Evolutionary conservation across 2,113 vertebrate genomes (phyloP).

Genomic region (Antennarius striatus): DNA sequence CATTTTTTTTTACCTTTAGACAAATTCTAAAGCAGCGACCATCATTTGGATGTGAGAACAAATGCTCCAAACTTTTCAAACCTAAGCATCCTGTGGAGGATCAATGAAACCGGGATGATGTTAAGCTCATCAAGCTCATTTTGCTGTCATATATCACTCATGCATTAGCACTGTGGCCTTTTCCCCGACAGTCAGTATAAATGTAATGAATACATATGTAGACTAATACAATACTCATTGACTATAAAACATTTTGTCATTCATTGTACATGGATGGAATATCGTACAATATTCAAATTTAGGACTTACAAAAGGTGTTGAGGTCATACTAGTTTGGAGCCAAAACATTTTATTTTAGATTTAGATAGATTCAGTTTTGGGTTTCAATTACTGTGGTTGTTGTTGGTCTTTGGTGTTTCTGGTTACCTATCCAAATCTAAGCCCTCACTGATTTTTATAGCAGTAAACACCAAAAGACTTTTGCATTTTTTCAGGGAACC

Average conservation of each 20-base stretch:
- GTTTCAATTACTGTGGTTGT: conserved; percentile 46
- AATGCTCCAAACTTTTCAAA: too few relatives aligned
- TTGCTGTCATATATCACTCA: not conserved
- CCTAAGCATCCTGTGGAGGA: too few relatives aligned
- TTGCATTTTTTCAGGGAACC: conserved; percentile 91
- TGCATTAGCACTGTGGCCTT: conserved; percentile 40
- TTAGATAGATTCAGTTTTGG: conserved; percentile 52
- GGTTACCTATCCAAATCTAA: conserved; percentile 3
- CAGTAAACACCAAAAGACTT: conserved; percentile 96
- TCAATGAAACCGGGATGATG: too few relatives aligned
- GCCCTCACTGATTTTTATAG: conserved; percentile 83
- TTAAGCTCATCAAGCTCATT: too few relatives aligned
- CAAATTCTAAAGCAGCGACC: conserved; percentile 14
- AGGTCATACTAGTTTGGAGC: conserved; percentile 82
- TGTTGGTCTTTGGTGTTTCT: conserved; percentile 76
- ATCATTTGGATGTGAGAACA: too few relatives aligned
- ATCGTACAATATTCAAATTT: conserved; percentile 66
- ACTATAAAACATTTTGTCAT: conserved; percentile 11
- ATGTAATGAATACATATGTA: too few relatives aligned
- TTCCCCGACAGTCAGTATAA: conserved; percentile 22
- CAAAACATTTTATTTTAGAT: conserved; percentile 65
- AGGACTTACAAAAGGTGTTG: conserved; percentile 85
- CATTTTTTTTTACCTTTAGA: too few relatives aligned
- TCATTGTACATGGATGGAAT: conserved; percentile 75
- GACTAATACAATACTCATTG: too few relatives aligned